These are phyloP conservation scores for Cheilosia variabilis DNA, from an alignment of 2,888 invertebrate species.

Conservation along the genomic window DNA sequence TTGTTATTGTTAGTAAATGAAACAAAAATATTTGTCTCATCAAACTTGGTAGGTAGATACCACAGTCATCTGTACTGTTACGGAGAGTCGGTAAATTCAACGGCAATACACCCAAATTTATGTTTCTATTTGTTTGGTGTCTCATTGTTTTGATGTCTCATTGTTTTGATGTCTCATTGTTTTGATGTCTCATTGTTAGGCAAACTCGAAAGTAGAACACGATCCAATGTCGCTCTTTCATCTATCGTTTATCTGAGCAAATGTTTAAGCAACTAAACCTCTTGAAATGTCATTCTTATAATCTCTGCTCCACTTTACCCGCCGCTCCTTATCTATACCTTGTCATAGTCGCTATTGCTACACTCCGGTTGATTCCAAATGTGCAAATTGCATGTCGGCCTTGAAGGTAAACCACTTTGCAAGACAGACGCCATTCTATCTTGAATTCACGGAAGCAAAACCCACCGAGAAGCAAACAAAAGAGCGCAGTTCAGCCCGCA, in stretches of 20 bases:
- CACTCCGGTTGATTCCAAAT: constrained; percentile 31
- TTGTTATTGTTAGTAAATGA: no score
- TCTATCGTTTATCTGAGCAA: background rate
- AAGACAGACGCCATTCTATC: constrained; percentile 8
- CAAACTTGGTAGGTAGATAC: no score
- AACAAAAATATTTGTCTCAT: no score
- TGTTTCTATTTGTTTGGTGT: background rate
- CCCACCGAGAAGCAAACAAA: constrained; percentile 23
- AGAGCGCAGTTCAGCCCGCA: constrained; percentile 35
- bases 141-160: no score
- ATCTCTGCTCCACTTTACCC: background rate
- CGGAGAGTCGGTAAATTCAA: no score
- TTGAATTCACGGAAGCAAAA: constrained; percentile 51
- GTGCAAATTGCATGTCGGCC: constrained; percentile 54
- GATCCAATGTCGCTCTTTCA: background rate
- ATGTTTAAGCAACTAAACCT: constrained; percentile 5
- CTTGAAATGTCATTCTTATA: background rate
- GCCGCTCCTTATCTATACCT: background rate
- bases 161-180: no score
- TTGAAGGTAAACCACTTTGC: constrained; percentile 38
- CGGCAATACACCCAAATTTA: no score
- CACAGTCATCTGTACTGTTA: no score
- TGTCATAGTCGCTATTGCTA: background rate
- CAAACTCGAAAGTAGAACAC: constrained; percentile 2
- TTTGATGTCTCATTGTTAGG: background rate